Conservation (phyloP, 2,888 invertebrate genomes). For the Pammene fasciana region DNA sequence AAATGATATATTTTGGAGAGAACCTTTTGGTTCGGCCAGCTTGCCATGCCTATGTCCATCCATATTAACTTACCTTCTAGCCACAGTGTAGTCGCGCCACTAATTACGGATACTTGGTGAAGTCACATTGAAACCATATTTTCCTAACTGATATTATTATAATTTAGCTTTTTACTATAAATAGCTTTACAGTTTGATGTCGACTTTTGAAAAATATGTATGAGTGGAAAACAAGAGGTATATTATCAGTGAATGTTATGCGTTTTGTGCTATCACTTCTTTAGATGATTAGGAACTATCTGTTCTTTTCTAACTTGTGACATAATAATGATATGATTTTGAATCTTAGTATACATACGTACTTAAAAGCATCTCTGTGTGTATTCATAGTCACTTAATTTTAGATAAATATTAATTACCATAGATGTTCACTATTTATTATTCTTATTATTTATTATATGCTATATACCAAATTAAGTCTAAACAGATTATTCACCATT, state of each 20-base stretch:
- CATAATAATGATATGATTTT: slow-evolving; percentile 61
- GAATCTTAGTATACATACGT: slow-evolving; percentile 57
- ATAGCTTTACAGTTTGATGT: slow-evolving; percentile 81
- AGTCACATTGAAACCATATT: slow-evolving; percentile 67
- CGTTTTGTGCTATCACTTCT: slow-evolving; percentile 64
- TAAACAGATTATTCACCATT: slow-evolving; percentile 69
- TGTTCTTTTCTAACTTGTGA: slow-evolving; percentile 57
- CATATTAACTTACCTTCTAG: slow-evolving; percentile 73
- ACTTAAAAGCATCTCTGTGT: slow-evolving; percentile 54
- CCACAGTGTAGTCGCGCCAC: slow-evolving; percentile 67
- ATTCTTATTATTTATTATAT: slow-evolving; percentile 62
- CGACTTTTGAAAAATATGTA: slow-evolving; percentile 73
- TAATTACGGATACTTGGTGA: slow-evolving; percentile 68
- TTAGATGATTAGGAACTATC: slow-evolving; percentile 55
- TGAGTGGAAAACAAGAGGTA: slow-evolving; percentile 50
- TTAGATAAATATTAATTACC: slow-evolving; percentile 50
- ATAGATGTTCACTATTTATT: slow-evolving; percentile 50
- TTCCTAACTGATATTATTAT: slow-evolving; percentile 74
- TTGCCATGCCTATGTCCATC: slow-evolving; percentile 81
- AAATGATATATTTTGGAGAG: slow-evolving; percentile 57
- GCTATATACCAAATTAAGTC: slow-evolving; percentile 66
- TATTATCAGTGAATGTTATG: slow-evolving; percentile 77
- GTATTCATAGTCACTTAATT: slow-evolving; percentile 62
- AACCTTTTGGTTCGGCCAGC: slow-evolving; percentile 65
- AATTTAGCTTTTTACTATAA: slow-evolving; percentile 74